Conservation (phyloP, 2,888 invertebrate genomes). For the Microplitis deprimator region DNA sequence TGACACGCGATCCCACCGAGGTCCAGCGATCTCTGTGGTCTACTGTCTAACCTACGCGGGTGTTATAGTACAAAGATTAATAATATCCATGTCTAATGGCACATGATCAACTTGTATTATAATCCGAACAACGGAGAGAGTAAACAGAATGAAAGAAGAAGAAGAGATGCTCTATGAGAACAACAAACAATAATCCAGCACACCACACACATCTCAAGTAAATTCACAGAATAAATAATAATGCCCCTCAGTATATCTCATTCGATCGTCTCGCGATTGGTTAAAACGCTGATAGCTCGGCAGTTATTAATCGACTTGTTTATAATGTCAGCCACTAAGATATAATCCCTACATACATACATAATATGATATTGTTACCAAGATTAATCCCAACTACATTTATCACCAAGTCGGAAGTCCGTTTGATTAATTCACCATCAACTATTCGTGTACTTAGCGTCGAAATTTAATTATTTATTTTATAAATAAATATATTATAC, state of each 20-base stretch:
- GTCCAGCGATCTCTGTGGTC: constrained; percentile 34
- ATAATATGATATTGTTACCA: constrained; percentile 39
- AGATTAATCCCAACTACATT: constrained; percentile 31
- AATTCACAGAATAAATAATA: constrained; percentile 49
- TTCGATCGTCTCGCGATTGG: constrained; percentile 26
- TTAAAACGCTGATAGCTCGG: constrained; percentile 25
- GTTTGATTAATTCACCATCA: constrained; percentile 35
- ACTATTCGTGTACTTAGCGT: constrained; percentile 2
- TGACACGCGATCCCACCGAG: constrained; percentile 47
- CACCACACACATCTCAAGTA: constrained; percentile 16
- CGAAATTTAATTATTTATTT: constrained; percentile 14
- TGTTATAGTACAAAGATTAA: constrained; percentile 50
- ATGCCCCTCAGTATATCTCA: constrained; percentile 40
- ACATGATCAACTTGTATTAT: constrained; percentile 41
- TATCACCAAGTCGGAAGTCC: constrained; percentile 41
- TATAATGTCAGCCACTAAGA: constrained; percentile 36
- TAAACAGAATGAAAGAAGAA: constrained; percentile 27
- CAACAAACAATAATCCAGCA: background rate
- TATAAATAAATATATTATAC: too few species aligned
- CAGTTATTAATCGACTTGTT: constrained; percentile 44
- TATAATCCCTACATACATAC: constrained; percentile 23
- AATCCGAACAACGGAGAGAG: constrained; percentile 31
- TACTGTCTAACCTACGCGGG: constrained; percentile 40
- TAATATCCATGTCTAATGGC: constrained; percentile 43
- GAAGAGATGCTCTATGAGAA: constrained; percentile 28